Evolutionary conservation across 1,140 invertebrate genomes (phyloP), one percentile per base, ranked within the genome.

Genomic region (Spodoptera litura): DNA sequence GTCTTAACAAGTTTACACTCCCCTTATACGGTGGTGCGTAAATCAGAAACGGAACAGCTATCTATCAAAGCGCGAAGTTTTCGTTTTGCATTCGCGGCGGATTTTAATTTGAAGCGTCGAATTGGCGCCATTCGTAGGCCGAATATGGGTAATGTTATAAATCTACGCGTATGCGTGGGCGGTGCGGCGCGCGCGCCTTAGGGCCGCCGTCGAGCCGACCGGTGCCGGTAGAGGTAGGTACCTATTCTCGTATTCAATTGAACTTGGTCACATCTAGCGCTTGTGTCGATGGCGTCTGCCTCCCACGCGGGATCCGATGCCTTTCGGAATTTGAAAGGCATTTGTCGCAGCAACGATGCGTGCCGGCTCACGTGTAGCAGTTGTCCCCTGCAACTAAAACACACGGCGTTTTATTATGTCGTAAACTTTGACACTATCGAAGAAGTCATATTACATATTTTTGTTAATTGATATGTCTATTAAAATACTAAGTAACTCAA

Each of bases 111-210:
- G 88, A 92, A 88, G 76, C 90, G 91, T 93, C 88, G 91, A 91
- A 89, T 94, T 89, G 92, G 91, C 91, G 93, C 91, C 91, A 88
- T 87, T 90, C 91, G 91, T 91, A 89, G 90, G 85, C 87, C 93
- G 88, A 92, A 93, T 94, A 92, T 92, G 91, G 92, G 85, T 92
- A 93, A 94, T 92, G 92, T 92, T 93, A 93, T 93, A 94, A 94
- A 94, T 92, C 91, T 93, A 84, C 56, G 73, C 11, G 82, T 75
- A 35, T 56, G 89, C 84, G 91, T 90, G 87, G 90, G 90, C 81
- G 87, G 78, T 62, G 80, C 84, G 85, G 83, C 83, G 83, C 86
- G 81, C 82, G 81, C 79, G 86, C 82, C 82, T 80, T 78, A 83
- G 84, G 81, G 82, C 80, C 81, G 72, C 72, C 74, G 77, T 78